These are phyloP conservation scores for Cyanoderma ruficeps DNA, from an alignment of 2,113 vertebrate genomes.

Conservation along the genomic window DNA sequence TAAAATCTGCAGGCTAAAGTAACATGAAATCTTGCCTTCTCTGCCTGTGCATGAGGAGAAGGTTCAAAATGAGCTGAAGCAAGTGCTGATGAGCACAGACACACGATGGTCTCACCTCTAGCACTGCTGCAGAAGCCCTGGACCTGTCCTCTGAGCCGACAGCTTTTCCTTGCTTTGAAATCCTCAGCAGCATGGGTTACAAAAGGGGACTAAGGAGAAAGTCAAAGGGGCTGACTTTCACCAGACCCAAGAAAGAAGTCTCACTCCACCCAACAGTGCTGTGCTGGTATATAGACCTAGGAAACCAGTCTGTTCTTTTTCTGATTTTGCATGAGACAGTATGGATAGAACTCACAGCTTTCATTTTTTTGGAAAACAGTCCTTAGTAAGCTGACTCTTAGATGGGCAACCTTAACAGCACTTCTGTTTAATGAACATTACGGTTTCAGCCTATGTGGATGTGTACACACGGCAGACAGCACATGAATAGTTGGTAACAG, in stretches of 20 bases:
- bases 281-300: not conserved
- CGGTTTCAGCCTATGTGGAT: not conserved
- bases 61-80: not conserved
- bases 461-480: not conserved
- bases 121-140: not conserved
- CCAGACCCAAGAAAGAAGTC: not conserved
- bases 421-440: not conserved
- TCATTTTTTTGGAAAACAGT: not conserved
- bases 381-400: not conserved
- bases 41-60: not conserved
- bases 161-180: not conserved
- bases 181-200: not conserved
- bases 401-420: not conserved
- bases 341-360: not conserved
- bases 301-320: not conserved
- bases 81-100: not conserved
- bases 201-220: not conserved
- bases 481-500: slow-evolving; percentile 14
- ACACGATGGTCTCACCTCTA: not conserved
- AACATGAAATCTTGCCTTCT: not conserved
- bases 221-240: not conserved
- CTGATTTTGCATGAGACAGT: not conserved
- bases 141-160: not conserved
- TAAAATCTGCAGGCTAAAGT: not conserved
- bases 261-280: not conserved